These are phyloP conservation scores for Philaethria dido DNA, from an alignment of 2,888 invertebrate genomes.

Conservation along the genomic window DNA sequence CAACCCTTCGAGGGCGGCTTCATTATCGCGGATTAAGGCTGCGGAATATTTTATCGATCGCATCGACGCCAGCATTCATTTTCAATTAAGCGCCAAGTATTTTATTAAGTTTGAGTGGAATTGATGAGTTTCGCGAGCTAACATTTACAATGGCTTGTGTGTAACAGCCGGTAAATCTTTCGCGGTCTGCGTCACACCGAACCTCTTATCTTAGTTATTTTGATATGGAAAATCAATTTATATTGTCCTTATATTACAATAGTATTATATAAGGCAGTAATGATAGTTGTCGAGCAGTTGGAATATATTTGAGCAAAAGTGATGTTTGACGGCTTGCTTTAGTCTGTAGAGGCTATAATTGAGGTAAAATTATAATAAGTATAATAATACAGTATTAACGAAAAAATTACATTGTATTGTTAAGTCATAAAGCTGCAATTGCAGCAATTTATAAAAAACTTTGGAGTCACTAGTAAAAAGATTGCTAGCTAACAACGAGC, in stretches of 20 bases:
- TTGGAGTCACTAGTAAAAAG: neutral
- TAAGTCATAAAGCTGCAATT: neutral
- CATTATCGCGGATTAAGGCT: conserved; percentile 83
- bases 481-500: conserved; percentile 25
- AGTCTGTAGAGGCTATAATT: neutral
- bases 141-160: conserved; percentile 81
- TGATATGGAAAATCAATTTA: neutral
- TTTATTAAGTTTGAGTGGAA: conserved; percentile 83
- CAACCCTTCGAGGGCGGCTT: conserved; percentile 80
- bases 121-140: conserved; percentile 84
- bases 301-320: too few species aligned
- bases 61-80: conserved; percentile 80
- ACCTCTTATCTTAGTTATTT: conserved; percentile 12
- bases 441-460: neutral
- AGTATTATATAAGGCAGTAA: neutral
- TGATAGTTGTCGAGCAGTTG: too few species aligned
- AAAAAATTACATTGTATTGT: neutral
- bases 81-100: conserved; percentile 84
- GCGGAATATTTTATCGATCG: conserved; percentile 83
- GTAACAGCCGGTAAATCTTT: conserved; percentile 51
- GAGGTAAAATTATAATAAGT: too few species aligned
- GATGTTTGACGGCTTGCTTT: too few species aligned
- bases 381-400: neutral
- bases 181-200: conserved; percentile 42
- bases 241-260: neutral